phyloP scores from a whole-genome alignment of 2,113 vertebrate genomes.

The Rhodinocichla rosea region DNA sequence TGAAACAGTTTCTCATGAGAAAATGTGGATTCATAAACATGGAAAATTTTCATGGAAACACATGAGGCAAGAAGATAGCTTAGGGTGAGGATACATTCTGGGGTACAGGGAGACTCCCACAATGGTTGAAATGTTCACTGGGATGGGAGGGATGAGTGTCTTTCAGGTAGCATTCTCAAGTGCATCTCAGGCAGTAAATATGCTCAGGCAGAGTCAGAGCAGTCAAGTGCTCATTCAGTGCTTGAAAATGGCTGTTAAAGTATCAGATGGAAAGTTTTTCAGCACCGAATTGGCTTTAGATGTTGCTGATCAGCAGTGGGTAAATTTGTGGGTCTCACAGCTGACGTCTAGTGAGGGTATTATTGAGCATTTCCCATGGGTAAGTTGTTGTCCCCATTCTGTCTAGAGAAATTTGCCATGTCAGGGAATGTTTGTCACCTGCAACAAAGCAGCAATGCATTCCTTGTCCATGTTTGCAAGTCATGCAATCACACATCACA shows the following conservation, averaged over 20 bases:
- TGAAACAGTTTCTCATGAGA: constrained; percentile 33
- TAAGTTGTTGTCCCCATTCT: not conserved
- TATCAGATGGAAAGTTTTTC: not conserved
- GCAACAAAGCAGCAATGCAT: not conserved
- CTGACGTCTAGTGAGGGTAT: not conserved
- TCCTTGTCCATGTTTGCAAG: not conserved
- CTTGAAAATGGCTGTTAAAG: not conserved
- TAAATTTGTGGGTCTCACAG: not conserved
- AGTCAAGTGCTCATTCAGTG: not conserved
- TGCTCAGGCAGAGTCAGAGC: not conserved
- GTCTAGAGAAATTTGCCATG: not conserved
- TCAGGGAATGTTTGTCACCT: not conserved
- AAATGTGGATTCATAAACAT: not conserved
- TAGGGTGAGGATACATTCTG: not conserved
- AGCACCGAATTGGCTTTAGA: not conserved
- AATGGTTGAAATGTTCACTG: not conserved
- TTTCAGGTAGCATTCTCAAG: not conserved
- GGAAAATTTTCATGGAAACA: constrained; percentile 9
- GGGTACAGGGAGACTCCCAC: not conserved
- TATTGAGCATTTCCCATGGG: not conserved
- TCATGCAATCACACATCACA: not conserved
- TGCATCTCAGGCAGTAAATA: not conserved
- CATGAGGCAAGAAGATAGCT: not conserved
- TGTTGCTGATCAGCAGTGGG: not conserved
- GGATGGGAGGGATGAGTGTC: not conserved